Conservation (phyloP, 2,797 vertebrate genomes). For the Adelosebastes latens region DNA sequence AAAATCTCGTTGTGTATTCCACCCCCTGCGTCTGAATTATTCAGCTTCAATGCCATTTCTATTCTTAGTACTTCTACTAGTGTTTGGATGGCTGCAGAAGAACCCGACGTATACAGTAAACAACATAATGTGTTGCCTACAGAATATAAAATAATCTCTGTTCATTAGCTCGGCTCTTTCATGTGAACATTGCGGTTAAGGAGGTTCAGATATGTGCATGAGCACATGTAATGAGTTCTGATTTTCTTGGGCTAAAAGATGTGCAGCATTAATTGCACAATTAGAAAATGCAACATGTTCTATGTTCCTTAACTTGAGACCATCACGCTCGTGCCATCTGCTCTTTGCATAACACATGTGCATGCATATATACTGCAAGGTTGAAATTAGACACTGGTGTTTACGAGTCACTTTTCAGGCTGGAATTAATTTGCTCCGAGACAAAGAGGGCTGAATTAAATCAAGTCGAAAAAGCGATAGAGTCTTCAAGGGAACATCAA, state of each 20-base stretch:
- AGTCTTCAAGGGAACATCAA: constrained; percentile 72
- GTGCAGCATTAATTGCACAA: background rate
- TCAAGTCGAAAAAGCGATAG: constrained; percentile 49
- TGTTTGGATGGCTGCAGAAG: constrained; percentile 46
- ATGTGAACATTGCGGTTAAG: background rate
- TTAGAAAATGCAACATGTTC: constrained; percentile 31
- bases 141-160: background rate
- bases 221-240: constrained; percentile 4
- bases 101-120: constrained; percentile 11
- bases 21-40: constrained; percentile 71
- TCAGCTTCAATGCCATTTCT: constrained; percentile 70
- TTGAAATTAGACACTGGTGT: constrained; percentile 36
- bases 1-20: constrained; percentile 65
- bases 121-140: background rate
- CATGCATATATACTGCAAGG: background rate
- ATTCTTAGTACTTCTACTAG: constrained; percentile 66
- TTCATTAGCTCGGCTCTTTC: constrained; percentile 1
- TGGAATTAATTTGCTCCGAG: constrained; percentile 52
- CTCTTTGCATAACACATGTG: background rate
- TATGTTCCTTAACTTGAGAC: background rate
- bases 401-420: constrained; percentile 24
- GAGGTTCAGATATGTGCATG: background rate
- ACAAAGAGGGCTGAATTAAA: constrained; percentile 60
- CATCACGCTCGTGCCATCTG: background rate
- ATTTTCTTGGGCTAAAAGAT: constrained; percentile 5